A percentile compares a stretch with the other conserved stretches of the same genome.
Conservation (phyloP, 2,888 invertebrate genomes). For the Keiferia lycopersicella region DNA sequence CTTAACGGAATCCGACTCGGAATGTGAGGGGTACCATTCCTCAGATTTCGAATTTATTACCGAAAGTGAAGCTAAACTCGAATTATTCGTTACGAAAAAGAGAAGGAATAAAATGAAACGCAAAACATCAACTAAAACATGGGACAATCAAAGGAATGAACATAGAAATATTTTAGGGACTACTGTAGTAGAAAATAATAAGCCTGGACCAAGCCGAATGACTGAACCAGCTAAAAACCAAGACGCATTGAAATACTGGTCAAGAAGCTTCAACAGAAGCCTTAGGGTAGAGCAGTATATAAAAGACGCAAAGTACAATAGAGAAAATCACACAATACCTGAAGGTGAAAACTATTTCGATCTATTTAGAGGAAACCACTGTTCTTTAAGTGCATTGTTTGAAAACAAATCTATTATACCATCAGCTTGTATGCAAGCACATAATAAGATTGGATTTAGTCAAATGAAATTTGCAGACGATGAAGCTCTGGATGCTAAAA, state of each 20-base stretch:
- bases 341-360: slow-evolving; percentile 48
- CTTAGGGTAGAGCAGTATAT: not conserved
- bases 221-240: not conserved
- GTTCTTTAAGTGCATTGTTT: slow-evolving; percentile 33
- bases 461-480: slow-evolving; percentile 33
- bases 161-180: slow-evolving; percentile 15
- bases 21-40: slow-evolving; percentile 53
- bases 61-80: slow-evolving; percentile 55
- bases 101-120: not conserved
- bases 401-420: slow-evolving; percentile 54
- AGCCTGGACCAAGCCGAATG: slow-evolving; percentile 13
- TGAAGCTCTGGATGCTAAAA: slow-evolving; percentile 29
- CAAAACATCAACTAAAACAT: not conserved
- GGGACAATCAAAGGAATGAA: not conserved
- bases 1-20: slow-evolving; percentile 32
- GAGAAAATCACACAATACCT: slow-evolving; percentile 47
- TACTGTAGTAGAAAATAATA: slow-evolving; percentile 20
- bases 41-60: slow-evolving; percentile 70
- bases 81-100: slow-evolving; percentile 37
- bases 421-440: slow-evolving; percentile 42
- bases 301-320: slow-evolving; percentile 6
- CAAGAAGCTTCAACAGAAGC: slow-evolving; percentile 7
- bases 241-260: slow-evolving; percentile 11
- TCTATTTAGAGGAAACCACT: slow-evolving; percentile 49
- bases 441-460: slow-evolving; percentile 50